Evolutionary conservation across 2,888 invertebrate species (phyloP), one percentile per base, ranked within the genome.

Genomic region (Andrena trimmerana): DNA sequence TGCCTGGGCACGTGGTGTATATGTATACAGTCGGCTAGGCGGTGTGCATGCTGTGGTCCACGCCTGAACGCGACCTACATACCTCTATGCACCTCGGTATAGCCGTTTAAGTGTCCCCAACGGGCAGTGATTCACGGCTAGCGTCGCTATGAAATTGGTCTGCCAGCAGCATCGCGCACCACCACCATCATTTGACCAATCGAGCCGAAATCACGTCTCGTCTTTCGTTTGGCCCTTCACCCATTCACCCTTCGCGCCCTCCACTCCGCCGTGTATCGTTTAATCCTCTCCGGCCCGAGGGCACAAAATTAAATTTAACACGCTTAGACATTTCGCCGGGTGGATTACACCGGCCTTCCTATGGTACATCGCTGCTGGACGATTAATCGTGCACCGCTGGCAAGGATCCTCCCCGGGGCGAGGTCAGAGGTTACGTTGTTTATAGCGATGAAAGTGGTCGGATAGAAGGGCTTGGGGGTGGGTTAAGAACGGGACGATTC

Each of bases 121-220:
- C 78, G 90, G 90, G 82, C 86, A 88, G 88, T 91, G 90, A 90
- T 91, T 91, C 90, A 91, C 86, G 87, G 81, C 86, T 82, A 83
- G 79, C 83, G 83, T 84, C 83, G 74, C 85, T 84, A 85, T 90
- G 88, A 89, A 91, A 92, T 90, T 92, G 87, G 80, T 84, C 88
- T 86, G 85, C 87, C 85, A 87, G 76, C 79, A 69, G 82, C 85
- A 84, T 36, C 62, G 62, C 67, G 42, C 65, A 42, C 63, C 78
- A 71, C 50, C 78, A 42, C 54, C 68, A 80, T 82, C 78, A 80
- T 90, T 85, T 78, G 76, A 69, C 68, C 70, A 80, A 90, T 83
- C 69, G 78, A 36, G 33, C 57, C 59, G 50, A 59, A 85, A 79
- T 70, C 76, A 62, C 68, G 67, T 52, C 48, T 20, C 24, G 70